These are phyloP conservation scores for Drosophila nigricruria DNA, from an alignment of 2,888 invertebrate species.

Conservation along the genomic window DNA sequence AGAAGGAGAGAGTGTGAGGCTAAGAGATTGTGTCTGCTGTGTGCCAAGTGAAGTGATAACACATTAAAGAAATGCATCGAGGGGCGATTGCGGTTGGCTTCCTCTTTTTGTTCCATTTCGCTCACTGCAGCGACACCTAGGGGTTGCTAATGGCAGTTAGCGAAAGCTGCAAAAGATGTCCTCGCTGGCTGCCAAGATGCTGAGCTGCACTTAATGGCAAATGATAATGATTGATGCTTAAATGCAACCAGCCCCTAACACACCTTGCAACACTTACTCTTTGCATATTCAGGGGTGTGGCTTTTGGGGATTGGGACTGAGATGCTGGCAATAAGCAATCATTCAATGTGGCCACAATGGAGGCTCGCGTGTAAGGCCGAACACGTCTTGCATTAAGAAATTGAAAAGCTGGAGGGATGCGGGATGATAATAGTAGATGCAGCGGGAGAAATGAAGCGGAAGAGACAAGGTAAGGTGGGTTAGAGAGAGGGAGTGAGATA, in stretches of 20 bases:
- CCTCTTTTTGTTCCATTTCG: constrained; percentile 6
- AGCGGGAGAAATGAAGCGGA: constrained; percentile 25
- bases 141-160: constrained; percentile 73
- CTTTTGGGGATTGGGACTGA: not conserved
- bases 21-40: constrained; percentile 38
- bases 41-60: constrained; percentile 75
- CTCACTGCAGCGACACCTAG: constrained; percentile 54
- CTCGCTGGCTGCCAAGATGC: constrained; percentile 37
- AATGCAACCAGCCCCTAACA: constrained; percentile 46
- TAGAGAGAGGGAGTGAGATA: not conserved
- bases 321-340: constrained; percentile 72
- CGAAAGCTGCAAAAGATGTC: constrained; percentile 27
- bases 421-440: constrained; percentile 4
- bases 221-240: constrained; percentile 79
- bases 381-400: constrained; percentile 62
- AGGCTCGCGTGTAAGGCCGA: constrained; percentile 5
- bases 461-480: not conserved
- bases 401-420: constrained; percentile 33
- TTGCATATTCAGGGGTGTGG: not conserved
- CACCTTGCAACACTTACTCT: constrained; percentile 27
- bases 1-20: not conserved
- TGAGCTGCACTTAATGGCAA: constrained; percentile 75
- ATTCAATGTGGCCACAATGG: constrained; percentile 67
- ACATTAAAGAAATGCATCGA: constrained; percentile 69
- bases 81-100: constrained; percentile 23